Evolutionary conservation across 1,140 invertebrate genomes (phyloP).

Genomic region (Cardiocondyla obscurior): DNA sequence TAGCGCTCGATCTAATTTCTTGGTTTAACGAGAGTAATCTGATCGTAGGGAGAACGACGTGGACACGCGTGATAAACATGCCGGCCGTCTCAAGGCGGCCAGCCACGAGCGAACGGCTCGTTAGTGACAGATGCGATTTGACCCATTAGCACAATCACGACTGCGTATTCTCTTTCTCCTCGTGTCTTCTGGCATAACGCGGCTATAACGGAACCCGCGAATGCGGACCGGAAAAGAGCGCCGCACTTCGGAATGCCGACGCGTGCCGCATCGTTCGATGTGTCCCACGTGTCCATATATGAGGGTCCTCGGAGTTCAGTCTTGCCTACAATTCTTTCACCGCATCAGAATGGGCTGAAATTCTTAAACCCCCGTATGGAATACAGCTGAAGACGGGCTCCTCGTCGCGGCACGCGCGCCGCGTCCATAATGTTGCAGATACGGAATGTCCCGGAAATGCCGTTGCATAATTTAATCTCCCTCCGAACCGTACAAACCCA

Average conservation of each 20-base stretch:
- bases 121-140: conserved; percentile 68
- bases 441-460: not conserved
- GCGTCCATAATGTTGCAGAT: conserved; percentile 1
- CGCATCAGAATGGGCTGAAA: conserved; percentile 31
- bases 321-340: conserved; percentile 33
- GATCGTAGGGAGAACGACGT: conserved; percentile 5
- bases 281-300: conserved; percentile 73
- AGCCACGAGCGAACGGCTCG: conserved; percentile 44
- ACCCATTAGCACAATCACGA: conserved; percentile 75
- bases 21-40: conserved; percentile 44
- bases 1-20: conserved; percentile 49
- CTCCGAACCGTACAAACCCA: too few species aligned
- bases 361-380: conserved; percentile 30
- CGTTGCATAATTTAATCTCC: not conserved
- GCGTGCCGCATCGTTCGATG: conserved; percentile 74
- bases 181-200: conserved; percentile 45
- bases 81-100: conserved; percentile 5
- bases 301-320: conserved; percentile 29
- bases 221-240: conserved; percentile 75
- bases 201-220: conserved; percentile 70
- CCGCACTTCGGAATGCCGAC: conserved; percentile 72
- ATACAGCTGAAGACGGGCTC: not conserved
- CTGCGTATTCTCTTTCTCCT: not conserved
- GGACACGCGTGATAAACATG: conserved; percentile 24
- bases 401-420: conserved; percentile 29